phyloP scores from a whole-genome alignment of 37 sponge, comb jelly and placozoan species.

The Spongilla lacustris region DNA sequence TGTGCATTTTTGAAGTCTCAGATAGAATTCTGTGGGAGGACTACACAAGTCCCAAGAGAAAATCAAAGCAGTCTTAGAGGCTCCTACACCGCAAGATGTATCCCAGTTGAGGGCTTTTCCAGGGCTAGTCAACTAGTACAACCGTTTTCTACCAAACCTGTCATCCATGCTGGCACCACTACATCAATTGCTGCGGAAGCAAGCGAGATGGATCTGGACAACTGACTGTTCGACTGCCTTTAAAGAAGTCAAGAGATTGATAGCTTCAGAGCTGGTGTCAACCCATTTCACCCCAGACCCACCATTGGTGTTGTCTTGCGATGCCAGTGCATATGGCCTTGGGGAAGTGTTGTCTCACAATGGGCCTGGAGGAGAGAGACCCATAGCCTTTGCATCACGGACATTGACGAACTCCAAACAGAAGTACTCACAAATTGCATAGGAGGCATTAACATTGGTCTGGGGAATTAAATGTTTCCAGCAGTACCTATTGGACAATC shows the following conservation, averaged over 20 bases:
- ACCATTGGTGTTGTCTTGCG: conserved; percentile 6
- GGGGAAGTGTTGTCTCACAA: conserved; percentile 31
- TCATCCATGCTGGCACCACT: conserved; percentile 7
- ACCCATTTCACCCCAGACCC: conserved; percentile 35
- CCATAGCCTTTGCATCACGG: conserved; percentile 39
- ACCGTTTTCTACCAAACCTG: background rate
- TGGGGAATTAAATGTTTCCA: background rate
- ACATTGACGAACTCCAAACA: conserved; percentile 25
- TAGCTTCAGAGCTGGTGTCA: background rate
- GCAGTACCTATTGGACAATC: background rate
- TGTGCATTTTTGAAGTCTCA: conserved; percentile 19
- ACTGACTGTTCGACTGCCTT: background rate
- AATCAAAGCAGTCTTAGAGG: background rate
- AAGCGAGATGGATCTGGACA: conserved; percentile 13
- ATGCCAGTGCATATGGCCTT: conserved; percentile 29
- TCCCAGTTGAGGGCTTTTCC: background rate
- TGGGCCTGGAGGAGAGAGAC: conserved; percentile 32
- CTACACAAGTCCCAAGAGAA: background rate
- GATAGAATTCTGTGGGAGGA: conserved; percentile 18
- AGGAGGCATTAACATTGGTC: conserved; percentile 31
- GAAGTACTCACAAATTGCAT: conserved; percentile 37
- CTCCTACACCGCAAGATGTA: conserved; percentile 5
- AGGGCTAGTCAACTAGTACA: conserved; percentile 2
- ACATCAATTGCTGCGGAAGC: conserved; percentile 5
- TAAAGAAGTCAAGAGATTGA: background rate